Base-by-base conservation (phyloP, 2,888 invertebrate genomes). In the Epirrhoe tristata region DNA sequence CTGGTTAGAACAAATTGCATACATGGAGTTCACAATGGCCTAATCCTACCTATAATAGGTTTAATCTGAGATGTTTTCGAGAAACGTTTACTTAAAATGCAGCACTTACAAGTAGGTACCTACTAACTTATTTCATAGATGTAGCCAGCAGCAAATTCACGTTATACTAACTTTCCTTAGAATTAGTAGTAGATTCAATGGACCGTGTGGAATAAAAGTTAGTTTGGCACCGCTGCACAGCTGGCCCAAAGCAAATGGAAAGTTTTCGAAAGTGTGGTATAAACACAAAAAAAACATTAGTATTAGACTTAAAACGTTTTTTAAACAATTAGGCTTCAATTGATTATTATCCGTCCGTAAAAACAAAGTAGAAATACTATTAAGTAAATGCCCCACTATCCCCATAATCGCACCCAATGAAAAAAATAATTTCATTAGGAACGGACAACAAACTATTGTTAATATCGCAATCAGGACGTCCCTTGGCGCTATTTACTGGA, bases 401-500 rank as follows among this genome's bases (percentile, higher is more conserved):
- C 24, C 31, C 50, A 53, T 66, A 53, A 59, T 52, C 46, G 60
- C 46, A 63, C 66, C 50, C 69, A 67, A 71, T 71, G 67, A 71
- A 71, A 74, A 64, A 69, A 65, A 71, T 70, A 69, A 71, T 71
- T 71, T 73, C 62, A 73, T 73, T 73, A 74, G 67, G 53, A 32
- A 51, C 57, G 58, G 60, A 66, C 71, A 74, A 75, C 76, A 80
- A 78, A 81, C 75, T 82, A 79, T 78, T 77, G 77, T 79, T 83
- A 79, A 80, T 81, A 78, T 79, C 75, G 80, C 80, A 83, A 86
- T 85, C 79, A 81, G 75, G 78, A 68, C 74, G 77, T 87, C 87
- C 87, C 89, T 77, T 74, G 85, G 77, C 81, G 84, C 81, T 85
- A 80, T 87, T 88, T 84, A 83, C 78, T 74, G 74, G 69, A 72